These are phyloP conservation scores for Hemibagrus wyckioides DNA, from an alignment of 2,113 vertebrate species.

Conservation along the genomic window DNA sequence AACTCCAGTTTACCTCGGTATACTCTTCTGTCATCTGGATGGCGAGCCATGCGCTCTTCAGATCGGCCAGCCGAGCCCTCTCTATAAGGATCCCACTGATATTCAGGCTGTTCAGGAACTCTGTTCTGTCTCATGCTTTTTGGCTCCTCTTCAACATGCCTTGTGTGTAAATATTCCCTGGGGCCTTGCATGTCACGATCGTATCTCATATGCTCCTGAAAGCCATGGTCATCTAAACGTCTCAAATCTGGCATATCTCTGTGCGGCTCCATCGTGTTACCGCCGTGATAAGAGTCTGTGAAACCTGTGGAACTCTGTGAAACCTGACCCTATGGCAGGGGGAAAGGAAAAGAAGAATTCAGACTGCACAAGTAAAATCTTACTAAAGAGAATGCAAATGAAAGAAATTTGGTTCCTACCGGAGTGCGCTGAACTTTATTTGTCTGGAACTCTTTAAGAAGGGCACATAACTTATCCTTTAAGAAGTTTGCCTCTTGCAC, in stretches of 20 bases:
- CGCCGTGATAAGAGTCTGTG: conserved; percentile 54
- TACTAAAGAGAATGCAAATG: background rate
- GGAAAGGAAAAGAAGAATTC: conserved; percentile 19
- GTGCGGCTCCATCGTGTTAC: conserved; percentile 7
- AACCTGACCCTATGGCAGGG: conserved; percentile 54
- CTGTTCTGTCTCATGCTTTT: conserved; percentile 14
- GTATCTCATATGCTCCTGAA: conserved; percentile 21
- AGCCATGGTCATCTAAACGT: background rate
- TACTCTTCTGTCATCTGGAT: conserved; percentile 30
- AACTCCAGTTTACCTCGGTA: conserved; percentile 38
- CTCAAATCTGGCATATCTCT: conserved; percentile 51
- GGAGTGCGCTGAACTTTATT: conserved; percentile 59
- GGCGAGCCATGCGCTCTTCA: conserved; percentile 39
- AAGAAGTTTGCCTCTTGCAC: conserved; percentile 72
- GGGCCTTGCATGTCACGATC: background rate
- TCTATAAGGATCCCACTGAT: conserved; percentile 37
- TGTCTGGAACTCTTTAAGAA: conserved; percentile 72
- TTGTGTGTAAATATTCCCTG: conserved; percentile 11
- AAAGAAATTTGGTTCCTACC: conserved; percentile 56
- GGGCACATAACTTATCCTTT: conserved; percentile 68
- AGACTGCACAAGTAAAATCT: background rate
- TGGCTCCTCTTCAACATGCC: background rate
- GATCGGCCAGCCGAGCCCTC: conserved; percentile 16
- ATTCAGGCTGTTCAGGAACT: conserved; percentile 16
- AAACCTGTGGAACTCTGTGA: conserved; percentile 41